Base-by-base conservation (phyloP, 2,888 invertebrate species). In the Gonocerus acuteangulatus region DNA sequence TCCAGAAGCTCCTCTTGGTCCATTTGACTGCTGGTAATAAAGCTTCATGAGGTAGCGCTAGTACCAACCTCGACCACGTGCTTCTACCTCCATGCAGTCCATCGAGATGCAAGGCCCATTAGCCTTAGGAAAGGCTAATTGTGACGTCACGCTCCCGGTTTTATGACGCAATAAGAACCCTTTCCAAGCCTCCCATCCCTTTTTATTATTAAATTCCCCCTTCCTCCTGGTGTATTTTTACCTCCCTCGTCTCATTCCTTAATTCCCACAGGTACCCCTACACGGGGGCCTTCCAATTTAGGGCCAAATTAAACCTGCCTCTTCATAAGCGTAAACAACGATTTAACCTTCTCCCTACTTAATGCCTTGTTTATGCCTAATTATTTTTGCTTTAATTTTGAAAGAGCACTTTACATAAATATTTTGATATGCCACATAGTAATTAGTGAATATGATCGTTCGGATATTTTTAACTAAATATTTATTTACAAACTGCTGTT, bases 81-180 rank as follows among this genome's bases (percentile, higher is more conserved):
- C n/a, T 27, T 9, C 27, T 27, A 27, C 27, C 27, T 27, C 27
- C 4, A 4, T 27, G 27, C 4, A 4, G 4, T 4, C 4, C 27
- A 27, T 27, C 4, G 27, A 27, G 27, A 27, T 27, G 27, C 27
- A 27, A 27, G 27, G 27, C 27, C 27, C 27, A 27, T 27, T 27
- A 27, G 27, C 27, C 27, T n/a, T n/a, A 27, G 27, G 9, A 4
- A 4, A 9, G 9, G 27, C 4, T 27, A 27, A 27, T 27, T 49
- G 32, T 49, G 49, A 49, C 49, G 49, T 49, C 49, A 34, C 49
- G 27, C 27, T 9, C 27, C 27, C 27, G 27, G 49, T 22, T 49
- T 49, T 49, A 49, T 49, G 49, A 49, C 49, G 49, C 49, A 49
- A 49, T 49, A 49, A 49, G 49, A 49, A 27, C 2, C 1, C 49